Percentiles rank a stretch among this genome's conserved stretches.
Evolutionary conservation across 2,113 vertebrate species (phyloP).

Genomic region (Tetrao urogallus): DNA sequence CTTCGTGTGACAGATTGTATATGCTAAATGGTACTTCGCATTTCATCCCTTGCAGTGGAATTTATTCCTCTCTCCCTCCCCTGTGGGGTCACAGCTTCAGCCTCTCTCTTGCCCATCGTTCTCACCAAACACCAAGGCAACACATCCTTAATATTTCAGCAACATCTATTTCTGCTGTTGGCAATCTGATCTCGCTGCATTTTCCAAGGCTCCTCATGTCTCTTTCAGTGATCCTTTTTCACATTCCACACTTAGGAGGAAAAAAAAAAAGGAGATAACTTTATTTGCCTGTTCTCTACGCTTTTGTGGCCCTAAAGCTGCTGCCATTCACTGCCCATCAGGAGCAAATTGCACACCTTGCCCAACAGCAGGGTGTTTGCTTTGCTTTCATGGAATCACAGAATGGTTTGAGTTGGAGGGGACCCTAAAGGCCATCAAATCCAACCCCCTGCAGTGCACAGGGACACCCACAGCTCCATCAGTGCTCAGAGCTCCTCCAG

Average conservation of each 20-base stretch:
- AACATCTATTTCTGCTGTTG: conserved; percentile 30
- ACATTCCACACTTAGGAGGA: neutral
- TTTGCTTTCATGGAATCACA: neutral
- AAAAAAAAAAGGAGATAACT: neutral
- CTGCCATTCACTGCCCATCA: neutral
- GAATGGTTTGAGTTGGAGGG: too few species aligned
- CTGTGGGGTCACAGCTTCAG: conserved; percentile 11
- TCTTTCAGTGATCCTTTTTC: neutral
- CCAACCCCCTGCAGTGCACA: too few species aligned
- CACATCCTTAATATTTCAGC: conserved; percentile 47
- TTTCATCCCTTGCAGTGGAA: neutral
- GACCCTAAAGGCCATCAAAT: too few species aligned
- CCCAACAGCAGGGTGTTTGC: neutral
- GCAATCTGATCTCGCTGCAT: neutral
- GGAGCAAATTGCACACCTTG: neutral
- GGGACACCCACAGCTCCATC: too few species aligned
- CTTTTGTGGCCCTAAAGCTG: neutral
- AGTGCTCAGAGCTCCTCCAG: too few species aligned
- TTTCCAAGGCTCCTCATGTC: neutral
- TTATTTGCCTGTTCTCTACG: neutral
- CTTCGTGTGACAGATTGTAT: neutral
- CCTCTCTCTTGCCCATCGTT: neutral
- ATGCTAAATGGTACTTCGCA: neutral
- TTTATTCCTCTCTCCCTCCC: neutral
- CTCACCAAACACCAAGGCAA: conserved; percentile 38